Base-by-base conservation (phyloP, 2,888 invertebrate species). In the Eulithis prunata region DNA sequence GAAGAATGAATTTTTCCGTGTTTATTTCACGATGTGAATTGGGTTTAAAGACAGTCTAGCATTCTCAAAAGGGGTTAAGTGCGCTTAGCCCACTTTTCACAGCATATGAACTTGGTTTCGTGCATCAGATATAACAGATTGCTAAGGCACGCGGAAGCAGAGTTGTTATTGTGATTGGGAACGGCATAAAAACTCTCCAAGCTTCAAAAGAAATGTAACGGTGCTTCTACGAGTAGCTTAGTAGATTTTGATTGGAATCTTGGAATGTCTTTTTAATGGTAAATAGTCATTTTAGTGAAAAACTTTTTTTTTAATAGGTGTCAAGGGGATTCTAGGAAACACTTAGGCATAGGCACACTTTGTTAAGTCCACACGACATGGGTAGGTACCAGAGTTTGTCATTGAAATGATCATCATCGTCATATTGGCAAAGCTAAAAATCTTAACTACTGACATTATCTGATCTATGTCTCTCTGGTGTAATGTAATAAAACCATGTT, bases 191-290 rank as follows among this genome's bases (percentile, higher is more conserved):
- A 57, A 57, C 61, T 62, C 47, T 57, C 12, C 10, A 11, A 54
- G 45, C 41, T 46, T 49, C 54, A 47, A 14, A n/a, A 43, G 41
- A 49, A 58, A 58, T 14, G 45, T 62, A 62, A 66, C 66, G 66
- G 66, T 57, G 13, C 12, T 14, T 11, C n/a, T 45, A 8, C 41
- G 41, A 21, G n/a, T 38, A 54, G 54, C 43, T 45, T 32, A 46
- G 13, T n/a, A 32, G 41, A n/a, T 13, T 53, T 52, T 45, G n/a
- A 53, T 36, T 47, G 13, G 13, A 3, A 14, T 47, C 47, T 13
- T 47, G 47, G 47, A 14, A 47, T 47, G 13, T 47, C 7, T 6
- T 47, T 47, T 47, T 47, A 14, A 13, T 47, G 47, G 13, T 13
- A 47, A 47, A 32, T n/a, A n/a, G n/a, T n/a, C 21, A 21, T 21